Evolutionary conservation across 2,797 vertebrate species (phyloP).

Genomic region (Schizopygopsis malacanthus): DNA sequence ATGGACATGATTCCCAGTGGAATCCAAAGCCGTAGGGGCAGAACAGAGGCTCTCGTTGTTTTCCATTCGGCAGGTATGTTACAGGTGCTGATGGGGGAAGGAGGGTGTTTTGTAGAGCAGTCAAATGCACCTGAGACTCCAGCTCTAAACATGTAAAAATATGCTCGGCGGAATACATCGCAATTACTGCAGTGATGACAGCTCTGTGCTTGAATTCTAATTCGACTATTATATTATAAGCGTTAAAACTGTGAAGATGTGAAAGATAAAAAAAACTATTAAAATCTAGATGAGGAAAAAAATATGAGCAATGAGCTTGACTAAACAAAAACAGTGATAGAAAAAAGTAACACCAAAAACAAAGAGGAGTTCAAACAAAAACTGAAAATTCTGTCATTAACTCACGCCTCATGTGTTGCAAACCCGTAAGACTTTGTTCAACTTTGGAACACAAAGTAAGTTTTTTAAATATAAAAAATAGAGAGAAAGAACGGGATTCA

Average conservation of each 20-base stretch:
- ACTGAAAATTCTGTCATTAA: neutral
- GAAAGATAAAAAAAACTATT: no score
- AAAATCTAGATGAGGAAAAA: neutral
- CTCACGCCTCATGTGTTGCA: neutral
- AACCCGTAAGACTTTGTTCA: no score
- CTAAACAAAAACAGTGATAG: neutral
- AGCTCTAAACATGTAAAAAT: constrained; percentile 38
- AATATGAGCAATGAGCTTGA: neutral
- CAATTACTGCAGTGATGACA: constrained; percentile 21
- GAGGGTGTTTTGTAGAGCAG: constrained; percentile 51
- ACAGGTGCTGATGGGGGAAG: constrained; percentile 65
- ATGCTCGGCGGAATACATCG: constrained; percentile 12
- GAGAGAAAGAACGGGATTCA: neutral
- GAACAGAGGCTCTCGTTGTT: constrained; percentile 61
- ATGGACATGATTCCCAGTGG: constrained; percentile 59
- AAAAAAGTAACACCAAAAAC: no score
- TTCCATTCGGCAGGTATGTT: constrained; percentile 65
- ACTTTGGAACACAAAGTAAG: no score
- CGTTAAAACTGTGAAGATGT: neutral
- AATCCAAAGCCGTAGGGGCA: constrained; percentile 48
- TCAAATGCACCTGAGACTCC: constrained; percentile 45
- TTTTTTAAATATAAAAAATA: neutral
- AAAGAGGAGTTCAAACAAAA: no score
- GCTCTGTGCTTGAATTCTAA: neutral
- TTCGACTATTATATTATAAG: constrained; percentile 30